Conservation (phyloP, 1,140 invertebrate species). For the Rhyacophila brunnea region DNA sequence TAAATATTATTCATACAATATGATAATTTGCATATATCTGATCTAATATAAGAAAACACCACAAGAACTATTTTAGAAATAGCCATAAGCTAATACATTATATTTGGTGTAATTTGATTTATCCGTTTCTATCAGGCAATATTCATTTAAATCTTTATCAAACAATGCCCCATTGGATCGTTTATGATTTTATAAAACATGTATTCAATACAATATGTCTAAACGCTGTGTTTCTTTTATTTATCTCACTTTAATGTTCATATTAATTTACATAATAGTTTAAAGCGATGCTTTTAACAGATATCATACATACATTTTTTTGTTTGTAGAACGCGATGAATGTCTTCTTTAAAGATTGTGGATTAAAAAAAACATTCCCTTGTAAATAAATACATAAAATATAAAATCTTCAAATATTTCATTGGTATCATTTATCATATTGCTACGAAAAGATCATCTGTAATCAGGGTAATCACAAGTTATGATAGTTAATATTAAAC, state of each 20-base stretch:
- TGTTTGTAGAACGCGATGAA: neutral
- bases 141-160: no score
- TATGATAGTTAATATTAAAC: no score
- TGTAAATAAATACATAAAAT: slow-evolving; percentile 33
- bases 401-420: slow-evolving; percentile 34
- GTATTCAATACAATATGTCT: slow-evolving; percentile 17
- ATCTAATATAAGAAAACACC: no score
- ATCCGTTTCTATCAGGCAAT: no score
- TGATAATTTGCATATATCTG: no score
- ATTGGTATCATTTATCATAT: slow-evolving; percentile 32
- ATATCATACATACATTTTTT: slow-evolving; percentile 18
- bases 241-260: slow-evolving; percentile 19
- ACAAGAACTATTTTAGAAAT: no score
- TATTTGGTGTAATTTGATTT: no score
- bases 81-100: no score
- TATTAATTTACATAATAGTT: slow-evolving; percentile 35
- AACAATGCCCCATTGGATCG: no score
- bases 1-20: no score
- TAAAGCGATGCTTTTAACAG: slow-evolving; percentile 26
- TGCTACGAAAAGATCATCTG: slow-evolving; percentile 16
- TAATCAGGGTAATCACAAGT: slow-evolving; percentile 13
- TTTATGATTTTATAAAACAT: slow-evolving; percentile 14
- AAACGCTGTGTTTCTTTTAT: slow-evolving; percentile 27
- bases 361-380: slow-evolving; percentile 17
- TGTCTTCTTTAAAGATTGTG: slow-evolving; percentile 5